Evolutionary conservation across 1,140 invertebrate species (phyloP), one percentile per base, ranked within the genome.

Genomic region (Aphidius gifuensis): DNA sequence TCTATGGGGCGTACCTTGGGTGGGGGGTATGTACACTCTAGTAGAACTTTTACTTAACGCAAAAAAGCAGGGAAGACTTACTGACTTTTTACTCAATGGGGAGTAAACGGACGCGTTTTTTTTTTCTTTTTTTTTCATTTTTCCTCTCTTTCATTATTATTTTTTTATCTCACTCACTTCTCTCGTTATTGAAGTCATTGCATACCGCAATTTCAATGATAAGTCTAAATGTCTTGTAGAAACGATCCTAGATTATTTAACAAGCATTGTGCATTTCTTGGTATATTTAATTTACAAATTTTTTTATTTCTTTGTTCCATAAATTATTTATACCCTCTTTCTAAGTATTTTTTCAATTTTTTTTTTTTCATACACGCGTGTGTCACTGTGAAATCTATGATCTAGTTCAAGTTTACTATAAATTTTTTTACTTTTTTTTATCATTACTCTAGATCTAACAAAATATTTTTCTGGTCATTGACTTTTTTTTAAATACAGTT

Each of bases 201-300:
- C 23, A 32, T 32, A 32, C 23, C n/a, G 55, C 49, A 53, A 7
- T 38, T 40, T 65, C 66, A 68, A 74, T 16, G 16, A 16, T 75
- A 71, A 75, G 58, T 38, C 21, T 38, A 43, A 40, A n/a, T 16
- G 38, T 69, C 64, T 68, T 74, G 70, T 66, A 68, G 60, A 66
- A 62, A 51, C 64, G 65, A 70, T 72, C 68, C 40, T 55, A 64
- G 61, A 74, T 76, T 69, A 74, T 76, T 75, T 74, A 76, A 57
- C 55, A 67, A 62, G 66, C 71, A 74, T 74, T 74, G 74, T 76
- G 46, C 23, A 55, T 61, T 59, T 65, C 66, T 71, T 75, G 71
- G 67, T 70, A 70, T 69, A 68, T 71, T 67, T 64, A 68, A 75
- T 76, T 76, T 73, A 76, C 59, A 72, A 70, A 47, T 61, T 32